A percentile compares a stretch with the other conserved stretches of the same genome.
phyloP scores from a whole-genome alignment of 2,113 vertebrate genomes.

The Festucalex cinctus region DNA sequence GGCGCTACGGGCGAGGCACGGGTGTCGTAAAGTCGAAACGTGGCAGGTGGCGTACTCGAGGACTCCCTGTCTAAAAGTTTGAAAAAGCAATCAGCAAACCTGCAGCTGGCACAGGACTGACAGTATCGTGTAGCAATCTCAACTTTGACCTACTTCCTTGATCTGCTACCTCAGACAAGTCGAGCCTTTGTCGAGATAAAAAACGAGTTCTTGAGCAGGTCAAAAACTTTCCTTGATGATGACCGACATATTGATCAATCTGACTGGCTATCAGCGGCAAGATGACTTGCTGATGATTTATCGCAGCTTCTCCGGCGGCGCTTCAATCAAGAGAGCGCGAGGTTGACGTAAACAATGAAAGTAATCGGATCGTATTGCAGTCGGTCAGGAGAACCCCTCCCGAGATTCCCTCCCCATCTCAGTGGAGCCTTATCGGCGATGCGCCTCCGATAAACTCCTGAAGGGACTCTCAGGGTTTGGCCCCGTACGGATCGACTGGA shows the following conservation, averaged over 20 bases:
- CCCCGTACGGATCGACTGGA: conserved; percentile 51
- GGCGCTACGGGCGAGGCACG: too few relatives aligned
- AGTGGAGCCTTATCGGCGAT: conserved; percentile 62
- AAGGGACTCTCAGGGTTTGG: conserved; percentile 43
- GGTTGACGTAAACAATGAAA: conserved; percentile 2
- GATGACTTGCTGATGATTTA: not conserved
- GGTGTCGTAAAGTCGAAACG: too few relatives aligned
- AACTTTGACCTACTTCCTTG: too few relatives aligned
- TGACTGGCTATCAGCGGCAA: not conserved
- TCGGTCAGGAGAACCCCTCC: conserved; percentile 9
- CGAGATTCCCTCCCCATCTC: conserved; percentile 25
- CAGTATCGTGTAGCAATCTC: too few relatives aligned
- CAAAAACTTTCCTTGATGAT: not conserved
- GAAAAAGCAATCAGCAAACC: too few relatives aligned
- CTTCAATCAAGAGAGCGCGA: not conserved
- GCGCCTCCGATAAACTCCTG: conserved; percentile 62
- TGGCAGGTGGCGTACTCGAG: too few relatives aligned
- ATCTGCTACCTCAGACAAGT: too few relatives aligned
- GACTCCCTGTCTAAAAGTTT: too few relatives aligned
- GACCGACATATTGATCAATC: not conserved
- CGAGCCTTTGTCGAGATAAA: too few relatives aligned
- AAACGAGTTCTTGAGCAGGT: not conserved
- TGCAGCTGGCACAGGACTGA: too few relatives aligned
- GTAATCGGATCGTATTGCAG: conserved; percentile 19
- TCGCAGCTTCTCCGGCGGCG: not conserved